Evolutionary conservation across 2,113 vertebrate species (phyloP).

Genomic region (Erythrocercus mccallii): DNA sequence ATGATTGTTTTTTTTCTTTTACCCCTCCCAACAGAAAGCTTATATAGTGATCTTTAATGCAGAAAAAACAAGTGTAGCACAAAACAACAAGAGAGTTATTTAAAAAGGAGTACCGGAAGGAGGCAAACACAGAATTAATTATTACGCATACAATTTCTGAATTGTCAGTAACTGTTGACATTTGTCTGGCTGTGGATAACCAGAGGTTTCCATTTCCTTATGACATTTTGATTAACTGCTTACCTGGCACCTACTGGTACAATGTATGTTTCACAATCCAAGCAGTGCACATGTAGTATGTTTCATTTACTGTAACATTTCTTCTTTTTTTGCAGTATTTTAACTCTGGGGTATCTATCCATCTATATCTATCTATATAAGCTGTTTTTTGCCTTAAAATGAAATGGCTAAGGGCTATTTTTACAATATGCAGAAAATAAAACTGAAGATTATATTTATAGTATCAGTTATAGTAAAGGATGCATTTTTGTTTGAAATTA

Average conservation of each 20-base stretch:
- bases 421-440: not conserved
- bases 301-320: not conserved
- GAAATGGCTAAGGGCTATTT: not conserved
- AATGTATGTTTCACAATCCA: not conserved
- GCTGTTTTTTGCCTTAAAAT: not conserved
- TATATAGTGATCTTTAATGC: not conserved
- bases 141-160: not conserved
- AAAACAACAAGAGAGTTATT: not conserved
- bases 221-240: not conserved
- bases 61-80: not conserved
- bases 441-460: not conserved
- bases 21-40: not conserved
- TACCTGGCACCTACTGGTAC: not conserved
- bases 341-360: not conserved
- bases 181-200: not conserved
- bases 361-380: not conserved
- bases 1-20: not conserved
- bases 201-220: not conserved
- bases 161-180: not conserved
- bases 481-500: conserved; percentile 3
- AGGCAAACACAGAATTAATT: not conserved
- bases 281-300: not conserved
- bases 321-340: not conserved
- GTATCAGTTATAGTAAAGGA: not conserved
- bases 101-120: not conserved